Base-by-base conservation (phyloP, 2,113 vertebrate genomes). In the Sturnira hondurensis region DNA sequence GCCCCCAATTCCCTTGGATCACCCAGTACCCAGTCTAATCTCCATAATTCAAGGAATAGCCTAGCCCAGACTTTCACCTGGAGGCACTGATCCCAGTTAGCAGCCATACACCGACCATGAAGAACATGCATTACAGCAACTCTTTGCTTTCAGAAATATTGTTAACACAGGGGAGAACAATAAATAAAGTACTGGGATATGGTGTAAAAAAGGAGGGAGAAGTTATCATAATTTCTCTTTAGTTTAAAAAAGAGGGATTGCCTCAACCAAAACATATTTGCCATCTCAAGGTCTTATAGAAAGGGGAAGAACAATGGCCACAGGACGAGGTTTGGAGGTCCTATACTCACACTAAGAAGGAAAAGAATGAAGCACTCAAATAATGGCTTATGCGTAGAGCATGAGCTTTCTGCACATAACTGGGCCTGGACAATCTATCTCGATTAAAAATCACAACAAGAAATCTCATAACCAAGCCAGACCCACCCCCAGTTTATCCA, bases 141-240 rank as follows among this genome's bases (percentile, higher is more conserved):
- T 89, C 4, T 26, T 61, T 63, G 17, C 38, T 78, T 94, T 90
- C 31, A 63, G 50, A 96, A 78, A 58, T 38, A 74, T 7, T 63
- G 1, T 11, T 61, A 28, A 61, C 17, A 56, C 3, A 28, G 16
- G 28, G 17, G 36, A 92, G 70, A 86, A 19, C 33, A 38, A 73
- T 17, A 63, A n/a, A 41, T 26, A 71, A 50, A 65, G 26, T 38
- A 41, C 3, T 78, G 10, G 10, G 12, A 16, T 83, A 22, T 68
- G 8, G 1, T 28, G 52, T 31, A 15, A 36, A 84, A 58, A 41
- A 84, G 31, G 63, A 74, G 70, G 26, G 20, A 56, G 6, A 47
- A 26, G 17, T n/a, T 52, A 71, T 33, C 2, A 5, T 19, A 61
- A 41, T 86, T 26, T 4, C 52, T 13, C 41, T 87, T 92, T 61